Conservation (phyloP, 2,797 vertebrate species). For the Brotula barbata region DNA sequence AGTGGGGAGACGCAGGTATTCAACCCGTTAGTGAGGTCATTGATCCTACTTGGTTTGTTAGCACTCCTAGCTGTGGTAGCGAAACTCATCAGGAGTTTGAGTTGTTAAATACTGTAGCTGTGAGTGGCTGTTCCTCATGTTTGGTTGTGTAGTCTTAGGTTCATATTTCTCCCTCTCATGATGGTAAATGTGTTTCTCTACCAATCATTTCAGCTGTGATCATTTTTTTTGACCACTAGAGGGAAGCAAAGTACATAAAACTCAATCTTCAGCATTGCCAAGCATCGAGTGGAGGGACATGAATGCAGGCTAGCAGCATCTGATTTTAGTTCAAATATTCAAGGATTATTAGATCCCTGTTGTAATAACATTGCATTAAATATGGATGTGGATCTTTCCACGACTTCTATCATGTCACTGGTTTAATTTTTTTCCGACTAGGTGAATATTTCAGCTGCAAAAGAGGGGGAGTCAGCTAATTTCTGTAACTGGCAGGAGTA, state of each 20-base stretch:
- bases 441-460: not conserved
- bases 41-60: no score
- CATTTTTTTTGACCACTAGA: slow-evolving; percentile 22
- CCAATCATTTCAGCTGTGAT: no score
- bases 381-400: not conserved
- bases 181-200: no score
- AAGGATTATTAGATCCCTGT: not conserved
- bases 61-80: no score
- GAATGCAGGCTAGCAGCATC: not conserved
- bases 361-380: slow-evolving; percentile 6
- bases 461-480: not conserved
- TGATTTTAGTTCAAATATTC: not conserved
- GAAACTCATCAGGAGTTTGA: no score
- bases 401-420: not conserved
- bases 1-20: no score
- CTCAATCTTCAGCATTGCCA: not conserved
- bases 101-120: no score
- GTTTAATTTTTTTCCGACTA: not conserved
- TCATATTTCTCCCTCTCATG: no score
- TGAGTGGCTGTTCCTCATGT: no score
- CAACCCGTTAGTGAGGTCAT: no score
- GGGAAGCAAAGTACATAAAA: slow-evolving; percentile 27
- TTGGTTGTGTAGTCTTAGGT: no score
- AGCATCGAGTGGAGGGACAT: not conserved
- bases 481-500: slow-evolving; percentile 50